Evolutionary conservation across 2,888 invertebrate genomes (phyloP), one percentile per base, ranked within the genome.

Genomic region (Orthonychiurus folsomi): DNA sequence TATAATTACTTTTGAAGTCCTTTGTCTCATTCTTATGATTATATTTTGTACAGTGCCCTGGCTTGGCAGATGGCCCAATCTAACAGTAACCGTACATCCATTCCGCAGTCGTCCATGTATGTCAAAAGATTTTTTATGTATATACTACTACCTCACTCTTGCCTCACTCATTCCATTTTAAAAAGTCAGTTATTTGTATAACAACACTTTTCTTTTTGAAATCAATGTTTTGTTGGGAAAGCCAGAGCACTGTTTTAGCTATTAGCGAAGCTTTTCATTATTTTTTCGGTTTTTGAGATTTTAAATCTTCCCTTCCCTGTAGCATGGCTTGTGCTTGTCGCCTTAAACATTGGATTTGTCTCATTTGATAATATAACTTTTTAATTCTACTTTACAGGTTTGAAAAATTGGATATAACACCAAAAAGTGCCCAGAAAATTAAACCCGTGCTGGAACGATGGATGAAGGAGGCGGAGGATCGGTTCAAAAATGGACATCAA

Each of bases 381-480:
- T 5, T 9, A 37, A 37, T 9, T 37, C 15, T 37, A n/a, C 37
- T 78, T 81, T 81, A 77, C 81, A 93, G 93, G 88, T 96, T 96
- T 85, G 96, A 96, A 83, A 96, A 96, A 83, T 84, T 96, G 82
- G 96, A 96, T 83, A 96, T 96, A 76, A 96, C 96, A 76, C 96
- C 96, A 78, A 95, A 96, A 83, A 95, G 95, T 84, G 96, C 96
- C 76, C 93, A 94, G 83, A 96, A 96, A 85, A 96, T 96, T 78
- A 95, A 95, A 80, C 96, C 96, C 73, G 96, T 96, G 75, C 84
- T 96, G 77, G 96, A 96, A 80, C 85, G 90, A 80, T 96, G 96
- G 96, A 95, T 96, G 94, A 89, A 89, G 80, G 95, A 96, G 80
- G 95, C 95, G 61, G 95, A 96, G 83, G 93, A 94, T 83, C 90